Conservation (phyloP, 2,113 vertebrate genomes). For the Lonchura striata region DNA sequence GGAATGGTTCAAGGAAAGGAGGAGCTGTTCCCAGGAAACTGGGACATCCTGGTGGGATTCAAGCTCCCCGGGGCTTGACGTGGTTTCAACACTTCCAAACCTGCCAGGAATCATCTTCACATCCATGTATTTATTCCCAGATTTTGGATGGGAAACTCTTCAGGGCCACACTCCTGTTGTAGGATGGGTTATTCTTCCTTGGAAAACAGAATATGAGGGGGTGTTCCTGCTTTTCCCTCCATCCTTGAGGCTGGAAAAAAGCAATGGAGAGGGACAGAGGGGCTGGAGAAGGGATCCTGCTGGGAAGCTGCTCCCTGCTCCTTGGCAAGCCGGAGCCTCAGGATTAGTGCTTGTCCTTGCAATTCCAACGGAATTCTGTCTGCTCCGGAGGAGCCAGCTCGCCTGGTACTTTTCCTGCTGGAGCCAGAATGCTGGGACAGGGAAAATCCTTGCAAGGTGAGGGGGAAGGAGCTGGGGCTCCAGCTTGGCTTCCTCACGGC, state of each 20-base stretch:
- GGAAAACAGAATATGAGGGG: accelerated
- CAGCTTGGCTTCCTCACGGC: neutral
- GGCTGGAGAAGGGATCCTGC: neutral
- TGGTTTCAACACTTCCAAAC: neutral
- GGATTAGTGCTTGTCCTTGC: neutral
- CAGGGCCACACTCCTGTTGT: accelerated
- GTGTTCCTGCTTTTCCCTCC: neutral
- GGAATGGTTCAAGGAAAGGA: neutral
- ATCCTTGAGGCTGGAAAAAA: neutral
- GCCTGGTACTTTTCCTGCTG: neutral
- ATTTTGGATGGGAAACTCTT: neutral
- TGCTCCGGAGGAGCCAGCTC: neutral
- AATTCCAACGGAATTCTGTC: accelerated
- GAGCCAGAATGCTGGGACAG: neutral
- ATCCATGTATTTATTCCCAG: neutral
- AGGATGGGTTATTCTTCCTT: neutral
- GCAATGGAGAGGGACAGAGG: neutral
- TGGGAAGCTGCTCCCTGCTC: neutral
- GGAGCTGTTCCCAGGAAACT: neutral
- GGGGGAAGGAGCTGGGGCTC: neutral
- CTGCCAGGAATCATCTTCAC: neutral
- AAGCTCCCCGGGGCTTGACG: neutral
- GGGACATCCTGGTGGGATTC: neutral
- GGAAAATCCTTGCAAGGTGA: neutral
- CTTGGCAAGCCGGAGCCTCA: neutral